phyloP scores from a whole-genome alignment of 1,140 invertebrate genomes.

The Cyclina sinensis region DNA sequence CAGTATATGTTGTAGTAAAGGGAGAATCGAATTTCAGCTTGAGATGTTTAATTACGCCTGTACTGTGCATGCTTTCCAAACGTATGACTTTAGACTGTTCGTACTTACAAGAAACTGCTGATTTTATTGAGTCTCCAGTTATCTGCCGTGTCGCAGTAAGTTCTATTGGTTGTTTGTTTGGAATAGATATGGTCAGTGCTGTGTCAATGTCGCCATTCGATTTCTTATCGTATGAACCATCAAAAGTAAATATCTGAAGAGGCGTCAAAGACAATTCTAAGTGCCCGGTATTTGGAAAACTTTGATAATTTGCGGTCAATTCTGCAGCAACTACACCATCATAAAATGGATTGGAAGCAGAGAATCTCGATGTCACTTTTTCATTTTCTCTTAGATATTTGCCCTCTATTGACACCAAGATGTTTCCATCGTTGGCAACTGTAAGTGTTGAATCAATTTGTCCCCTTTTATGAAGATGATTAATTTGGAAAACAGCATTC shows the following conservation, averaged over 20 bases:
- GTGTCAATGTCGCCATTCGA: neutral
- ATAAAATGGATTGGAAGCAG: constrained; percentile 6
- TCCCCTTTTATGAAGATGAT: constrained; percentile 55
- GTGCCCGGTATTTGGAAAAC: neutral
- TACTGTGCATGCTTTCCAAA: neutral
- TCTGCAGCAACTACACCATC: neutral
- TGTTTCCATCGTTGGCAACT: neutral
- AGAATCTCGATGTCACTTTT: constrained; percentile 34
- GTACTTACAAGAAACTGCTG: neutral
- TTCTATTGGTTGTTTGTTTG: constrained; percentile 10
- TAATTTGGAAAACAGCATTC: constrained; percentile 37
- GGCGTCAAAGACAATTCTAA: constrained; percentile 21
- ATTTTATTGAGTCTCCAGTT: neutral
- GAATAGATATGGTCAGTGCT: neutral
- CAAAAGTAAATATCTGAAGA: neutral
- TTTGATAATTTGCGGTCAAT: neutral
- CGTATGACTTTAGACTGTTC: neutral
- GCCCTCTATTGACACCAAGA: neutral
- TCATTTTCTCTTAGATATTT: constrained; percentile 51
- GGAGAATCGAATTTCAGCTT: constrained; percentile 38
- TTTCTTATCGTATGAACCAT: neutral
- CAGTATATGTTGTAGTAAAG: neutral
- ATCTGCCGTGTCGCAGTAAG: neutral
- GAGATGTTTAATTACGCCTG: neutral
- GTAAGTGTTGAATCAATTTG: constrained; percentile 48